These are phyloP conservation scores for Pseudochaenichthys georgianus DNA, from an alignment of 2,797 vertebrate genomes.

Conservation along the genomic window DNA sequence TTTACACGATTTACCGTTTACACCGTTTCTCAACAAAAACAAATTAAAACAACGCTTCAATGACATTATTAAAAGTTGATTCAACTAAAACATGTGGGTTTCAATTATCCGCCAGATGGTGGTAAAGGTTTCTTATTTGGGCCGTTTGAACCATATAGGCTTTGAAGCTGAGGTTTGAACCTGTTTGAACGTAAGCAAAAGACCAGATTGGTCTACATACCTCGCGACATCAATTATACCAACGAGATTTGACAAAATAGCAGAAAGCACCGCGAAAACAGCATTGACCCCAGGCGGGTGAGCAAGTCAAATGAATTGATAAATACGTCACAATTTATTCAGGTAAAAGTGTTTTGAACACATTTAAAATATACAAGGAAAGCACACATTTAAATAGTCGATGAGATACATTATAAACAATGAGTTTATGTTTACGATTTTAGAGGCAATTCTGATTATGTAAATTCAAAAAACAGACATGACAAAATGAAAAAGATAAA, in stretches of 20 bases:
- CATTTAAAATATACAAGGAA: slow-evolving; percentile 2
- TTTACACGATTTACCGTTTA: neutral
- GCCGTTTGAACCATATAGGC: neutral
- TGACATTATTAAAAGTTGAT: neutral
- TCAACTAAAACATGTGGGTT: neutral
- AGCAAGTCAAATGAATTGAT: neutral
- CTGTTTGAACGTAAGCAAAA: neutral
- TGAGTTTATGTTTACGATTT: neutral
- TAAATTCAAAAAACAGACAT: neutral
- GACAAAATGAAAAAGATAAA: neutral
- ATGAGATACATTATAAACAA: neutral
- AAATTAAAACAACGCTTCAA: neutral
- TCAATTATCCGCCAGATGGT: neutral
- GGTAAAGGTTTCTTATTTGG: neutral
- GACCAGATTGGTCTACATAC: rapidly evolving
- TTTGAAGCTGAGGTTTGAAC: neutral
- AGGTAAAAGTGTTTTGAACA: neutral
- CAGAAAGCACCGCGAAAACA: no score
- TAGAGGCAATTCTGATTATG: neutral
- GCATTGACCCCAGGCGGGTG: no score
- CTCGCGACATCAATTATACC: slow-evolving; percentile 6
- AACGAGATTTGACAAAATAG: neutral
- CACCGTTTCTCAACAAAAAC: neutral
- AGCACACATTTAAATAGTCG: neutral
- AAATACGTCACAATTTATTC: neutral